These are phyloP conservation scores for Azemiops feae DNA, from an alignment of 2,113 vertebrate genomes.

Conservation along the genomic window DNA sequence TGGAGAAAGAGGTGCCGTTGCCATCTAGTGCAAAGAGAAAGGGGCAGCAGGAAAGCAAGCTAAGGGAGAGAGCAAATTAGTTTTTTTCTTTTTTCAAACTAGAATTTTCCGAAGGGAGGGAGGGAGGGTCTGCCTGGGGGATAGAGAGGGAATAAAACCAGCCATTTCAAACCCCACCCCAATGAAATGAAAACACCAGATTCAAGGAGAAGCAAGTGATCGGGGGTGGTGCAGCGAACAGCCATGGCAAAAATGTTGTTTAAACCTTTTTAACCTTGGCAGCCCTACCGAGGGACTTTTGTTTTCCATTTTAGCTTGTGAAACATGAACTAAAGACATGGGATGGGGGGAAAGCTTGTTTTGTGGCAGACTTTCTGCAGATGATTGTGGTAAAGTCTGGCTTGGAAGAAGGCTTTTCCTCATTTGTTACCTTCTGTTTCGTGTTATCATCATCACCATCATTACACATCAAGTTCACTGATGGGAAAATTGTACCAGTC, in stretches of 20 bases:
- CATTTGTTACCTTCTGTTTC: not conserved
- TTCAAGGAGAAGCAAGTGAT: not conserved
- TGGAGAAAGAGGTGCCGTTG: not conserved
- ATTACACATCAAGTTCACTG: not conserved
- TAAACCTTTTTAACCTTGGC: not conserved
- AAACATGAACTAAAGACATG: not conserved
- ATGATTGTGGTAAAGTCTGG: not conserved
- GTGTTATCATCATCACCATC: not conserved
- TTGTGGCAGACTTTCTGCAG: constrained; percentile 1
- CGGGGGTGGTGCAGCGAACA: not conserved
- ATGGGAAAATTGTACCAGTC: constrained; percentile 1
- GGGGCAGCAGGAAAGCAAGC: not conserved
- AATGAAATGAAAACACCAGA: not conserved
- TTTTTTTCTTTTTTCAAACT: not conserved
- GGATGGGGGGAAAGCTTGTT: not conserved
- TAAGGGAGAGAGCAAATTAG: not conserved
- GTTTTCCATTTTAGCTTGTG: not conserved
- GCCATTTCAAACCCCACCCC: no score
- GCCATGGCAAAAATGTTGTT: not conserved
- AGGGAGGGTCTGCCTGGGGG: not conserved
- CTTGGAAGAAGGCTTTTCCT: not conserved
- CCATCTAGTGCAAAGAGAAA: not conserved
- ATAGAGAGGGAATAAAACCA: no score
- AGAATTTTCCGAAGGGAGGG: not conserved
- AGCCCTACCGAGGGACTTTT: not conserved